These are phyloP conservation scores for Scolopax bukidnonensis DNA, from an alignment of 2,797 vertebrate species.

Conservation along the genomic window DNA sequence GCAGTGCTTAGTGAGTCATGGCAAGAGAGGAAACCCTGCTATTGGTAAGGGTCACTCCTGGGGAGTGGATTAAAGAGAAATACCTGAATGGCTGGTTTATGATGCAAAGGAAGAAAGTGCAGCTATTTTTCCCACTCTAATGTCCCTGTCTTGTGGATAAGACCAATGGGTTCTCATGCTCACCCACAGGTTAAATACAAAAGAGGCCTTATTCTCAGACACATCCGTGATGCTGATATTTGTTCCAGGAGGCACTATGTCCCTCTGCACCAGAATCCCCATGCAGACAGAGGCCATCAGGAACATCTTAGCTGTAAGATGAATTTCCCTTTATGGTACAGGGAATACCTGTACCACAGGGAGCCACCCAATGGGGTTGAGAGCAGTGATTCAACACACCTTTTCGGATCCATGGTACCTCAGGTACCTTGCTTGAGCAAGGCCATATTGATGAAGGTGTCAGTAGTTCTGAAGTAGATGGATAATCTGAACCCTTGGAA, in stretches of 20 bases:
- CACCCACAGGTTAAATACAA: neutral
- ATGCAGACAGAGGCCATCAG: neutral
- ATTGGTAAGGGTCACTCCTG: neutral
- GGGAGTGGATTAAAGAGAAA: neutral
- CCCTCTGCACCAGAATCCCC: neutral
- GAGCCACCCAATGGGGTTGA: neutral
- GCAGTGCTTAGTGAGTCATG: neutral
- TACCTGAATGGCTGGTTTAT: neutral
- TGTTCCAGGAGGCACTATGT: neutral
- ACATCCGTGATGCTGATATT: neutral
- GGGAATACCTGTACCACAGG: neutral
- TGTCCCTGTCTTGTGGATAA: neutral
- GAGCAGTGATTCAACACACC: neutral
- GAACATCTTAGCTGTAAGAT: neutral
- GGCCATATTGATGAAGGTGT: neutral
- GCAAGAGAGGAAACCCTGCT: neutral
- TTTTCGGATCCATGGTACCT: neutral
- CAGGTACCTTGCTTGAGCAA: neutral
- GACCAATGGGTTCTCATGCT: neutral
- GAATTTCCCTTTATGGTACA: neutral
- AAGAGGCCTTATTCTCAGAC: neutral
- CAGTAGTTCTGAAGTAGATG: neutral
- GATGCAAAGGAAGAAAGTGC: neutral
- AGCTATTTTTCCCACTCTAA: neutral
- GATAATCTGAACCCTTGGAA: neutral